Conservation (phyloP, 2,113 vertebrate genomes). For the Pterocles orientalis region DNA sequence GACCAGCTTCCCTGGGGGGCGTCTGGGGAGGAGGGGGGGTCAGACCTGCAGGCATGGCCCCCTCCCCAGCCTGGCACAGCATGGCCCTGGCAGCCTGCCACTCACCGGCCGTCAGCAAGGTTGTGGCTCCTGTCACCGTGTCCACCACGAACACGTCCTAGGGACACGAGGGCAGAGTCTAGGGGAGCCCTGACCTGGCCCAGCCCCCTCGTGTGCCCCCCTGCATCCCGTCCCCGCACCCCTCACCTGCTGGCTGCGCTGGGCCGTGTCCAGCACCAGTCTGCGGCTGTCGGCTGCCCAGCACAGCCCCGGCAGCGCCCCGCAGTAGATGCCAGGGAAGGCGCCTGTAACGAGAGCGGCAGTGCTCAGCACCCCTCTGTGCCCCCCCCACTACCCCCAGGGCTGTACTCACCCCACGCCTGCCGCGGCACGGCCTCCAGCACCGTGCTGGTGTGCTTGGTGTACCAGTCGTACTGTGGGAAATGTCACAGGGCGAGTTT, state of each 20-base stretch:
- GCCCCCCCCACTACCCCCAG: rapidly evolving
- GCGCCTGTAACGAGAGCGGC: not conserved
- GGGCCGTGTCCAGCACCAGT: constrained; percentile 68
- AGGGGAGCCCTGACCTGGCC: not conserved
- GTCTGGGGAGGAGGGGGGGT: not conserved
- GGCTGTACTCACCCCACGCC: constrained; percentile 1
- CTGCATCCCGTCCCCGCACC: rapidly evolving
- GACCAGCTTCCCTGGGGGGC: constrained; percentile 25
- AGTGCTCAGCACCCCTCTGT: not conserved
- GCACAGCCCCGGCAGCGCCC: constrained; percentile 63
- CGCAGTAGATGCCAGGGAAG: constrained; percentile 54
- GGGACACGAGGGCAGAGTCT: not conserved
- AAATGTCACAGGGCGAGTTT: not conserved
- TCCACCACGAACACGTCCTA: constrained; percentile 51
- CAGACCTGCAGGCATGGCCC: not conserved
- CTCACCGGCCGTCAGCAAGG: constrained; percentile 26
- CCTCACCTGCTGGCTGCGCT: constrained; percentile 62
- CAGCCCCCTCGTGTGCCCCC: rapidly evolving
- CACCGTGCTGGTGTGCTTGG: constrained; percentile 3
- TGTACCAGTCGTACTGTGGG: constrained; percentile 38
- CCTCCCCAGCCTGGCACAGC: not conserved
- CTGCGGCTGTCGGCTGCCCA: constrained; percentile 82
- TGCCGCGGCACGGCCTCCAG: constrained; percentile 11
- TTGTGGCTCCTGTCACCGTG: not conserved
- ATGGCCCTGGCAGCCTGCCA: rapidly evolving